Conservation (phyloP, 2,113 vertebrate species). For the Oceanites oceanicus region DNA sequence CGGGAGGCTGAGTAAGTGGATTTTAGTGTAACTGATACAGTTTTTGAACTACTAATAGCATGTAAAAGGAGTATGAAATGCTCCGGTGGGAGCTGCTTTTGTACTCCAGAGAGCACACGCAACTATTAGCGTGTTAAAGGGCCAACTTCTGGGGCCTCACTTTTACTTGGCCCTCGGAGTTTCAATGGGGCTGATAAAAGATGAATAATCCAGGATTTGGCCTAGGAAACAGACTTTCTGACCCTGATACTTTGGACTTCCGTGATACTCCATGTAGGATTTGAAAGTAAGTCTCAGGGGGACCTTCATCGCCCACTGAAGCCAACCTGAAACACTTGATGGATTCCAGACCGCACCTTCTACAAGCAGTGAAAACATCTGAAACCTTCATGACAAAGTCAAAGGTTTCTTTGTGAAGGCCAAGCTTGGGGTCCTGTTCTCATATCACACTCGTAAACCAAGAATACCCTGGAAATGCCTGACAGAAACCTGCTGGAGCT, state of each 20-base stretch:
- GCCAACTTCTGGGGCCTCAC: neutral
- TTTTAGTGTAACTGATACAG: neutral
- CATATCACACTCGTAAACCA: neutral
- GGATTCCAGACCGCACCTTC: neutral
- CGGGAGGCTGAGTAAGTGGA: neutral
- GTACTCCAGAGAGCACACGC: neutral
- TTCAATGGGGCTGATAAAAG: neutral
- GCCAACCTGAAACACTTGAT: neutral
- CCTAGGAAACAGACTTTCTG: neutral
- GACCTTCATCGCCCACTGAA: accelerated
- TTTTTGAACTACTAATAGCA: neutral
- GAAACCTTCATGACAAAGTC: neutral
- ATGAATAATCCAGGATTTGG: neutral
- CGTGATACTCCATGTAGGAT: neutral
- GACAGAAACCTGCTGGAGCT: neutral
- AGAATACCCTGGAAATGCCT: neutral
- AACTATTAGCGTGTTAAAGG: neutral
- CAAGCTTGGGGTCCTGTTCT: neutral
- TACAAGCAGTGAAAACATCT: neutral
- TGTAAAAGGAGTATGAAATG: neutral
- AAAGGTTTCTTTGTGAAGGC: neutral
- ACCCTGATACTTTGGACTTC: neutral
- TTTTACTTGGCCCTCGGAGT: neutral
- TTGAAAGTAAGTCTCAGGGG: neutral
- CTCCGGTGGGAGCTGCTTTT: neutral